Percentiles rank a stretch among this genome's conserved stretches.
phyloP scores from a whole-genome alignment of 2,797 vertebrate genomes.

The Hephaestus fuliginosus region DNA sequence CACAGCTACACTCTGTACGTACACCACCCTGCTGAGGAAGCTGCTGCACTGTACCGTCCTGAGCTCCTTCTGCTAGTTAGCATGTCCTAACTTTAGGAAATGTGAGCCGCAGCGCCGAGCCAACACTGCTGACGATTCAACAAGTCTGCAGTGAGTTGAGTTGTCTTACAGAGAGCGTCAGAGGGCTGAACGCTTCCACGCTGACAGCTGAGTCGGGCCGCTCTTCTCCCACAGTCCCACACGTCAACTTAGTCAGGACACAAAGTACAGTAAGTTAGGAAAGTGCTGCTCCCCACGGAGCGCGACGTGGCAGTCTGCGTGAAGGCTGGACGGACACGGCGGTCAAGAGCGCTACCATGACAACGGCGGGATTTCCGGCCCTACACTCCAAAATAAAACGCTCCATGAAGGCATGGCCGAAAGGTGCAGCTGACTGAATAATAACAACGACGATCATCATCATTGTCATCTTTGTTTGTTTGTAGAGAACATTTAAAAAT shows the following conservation, averaged over 20 bases:
- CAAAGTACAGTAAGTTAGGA: background rate
- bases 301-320: conserved; percentile 60
- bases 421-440: too few relatives aligned
- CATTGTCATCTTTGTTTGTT: too few relatives aligned
- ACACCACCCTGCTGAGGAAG: background rate
- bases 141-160: background rate
- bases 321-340: background rate
- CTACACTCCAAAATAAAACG: conserved; percentile 43
- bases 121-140: background rate
- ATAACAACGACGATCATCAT: too few relatives aligned
- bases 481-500: background rate
- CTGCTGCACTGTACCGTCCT: background rate
- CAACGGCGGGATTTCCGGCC: conserved; percentile 10
- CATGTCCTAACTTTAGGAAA: conserved; percentile 20
- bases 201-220: too few relatives aligned
- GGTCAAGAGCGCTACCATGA: background rate
- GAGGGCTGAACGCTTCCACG: conserved; percentile 11
- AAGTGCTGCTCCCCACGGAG: background rate
- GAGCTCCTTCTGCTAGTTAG: background rate
- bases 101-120: background rate
- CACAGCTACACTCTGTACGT: background rate
- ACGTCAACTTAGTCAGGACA: background rate
- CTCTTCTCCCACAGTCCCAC: background rate
- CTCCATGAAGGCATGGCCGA: too few relatives aligned
- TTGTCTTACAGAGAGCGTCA: conserved; percentile 17